Conservation (phyloP, 2,888 invertebrate species). For the Dryadula phaetusa region DNA sequence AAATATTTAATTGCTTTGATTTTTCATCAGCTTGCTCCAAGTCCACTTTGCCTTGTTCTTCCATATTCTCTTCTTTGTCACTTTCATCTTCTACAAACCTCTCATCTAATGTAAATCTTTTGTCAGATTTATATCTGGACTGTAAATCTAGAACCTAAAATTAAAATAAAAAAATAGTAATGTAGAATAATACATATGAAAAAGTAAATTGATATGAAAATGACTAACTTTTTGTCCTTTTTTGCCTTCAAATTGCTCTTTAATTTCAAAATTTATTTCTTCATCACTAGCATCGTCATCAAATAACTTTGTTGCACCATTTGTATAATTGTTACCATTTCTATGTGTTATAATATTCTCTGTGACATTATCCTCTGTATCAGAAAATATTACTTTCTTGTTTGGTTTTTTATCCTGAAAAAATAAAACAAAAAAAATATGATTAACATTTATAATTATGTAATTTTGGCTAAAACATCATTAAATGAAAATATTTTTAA, state of each 20-base stretch:
- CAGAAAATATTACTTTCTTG: slow-evolving; percentile 87
- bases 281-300: slow-evolving; percentile 82
- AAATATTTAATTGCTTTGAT: slow-evolving; percentile 80
- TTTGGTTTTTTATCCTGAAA: slow-evolving; percentile 80
- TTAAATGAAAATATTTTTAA: no score
- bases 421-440: no score
- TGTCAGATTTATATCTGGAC: slow-evolving; percentile 89
- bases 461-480: no score
- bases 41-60: slow-evolving; percentile 76
- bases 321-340: slow-evolving; percentile 34
- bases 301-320: slow-evolving; percentile 67
- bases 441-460: no score
- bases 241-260: slow-evolving; percentile 87
- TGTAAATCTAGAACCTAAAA: slow-evolving; percentile 88
- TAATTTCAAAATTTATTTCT: slow-evolving; percentile 85
- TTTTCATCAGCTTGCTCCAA: slow-evolving; percentile 74
- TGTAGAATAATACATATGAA: neutral
- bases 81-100: slow-evolving; percentile 85
- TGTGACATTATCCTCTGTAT: slow-evolving; percentile 63
- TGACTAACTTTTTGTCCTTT: slow-evolving; percentile 84
- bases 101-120: slow-evolving; percentile 89
- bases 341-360: slow-evolving; percentile 43
- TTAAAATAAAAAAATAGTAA: slow-evolving; percentile 23
- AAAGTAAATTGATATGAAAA: slow-evolving; percentile 7
- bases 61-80: slow-evolving; percentile 55